These are phyloP conservation scores for Plutella xylostella DNA, from an alignment of 2,888 invertebrate species.

Conservation along the genomic window DNA sequence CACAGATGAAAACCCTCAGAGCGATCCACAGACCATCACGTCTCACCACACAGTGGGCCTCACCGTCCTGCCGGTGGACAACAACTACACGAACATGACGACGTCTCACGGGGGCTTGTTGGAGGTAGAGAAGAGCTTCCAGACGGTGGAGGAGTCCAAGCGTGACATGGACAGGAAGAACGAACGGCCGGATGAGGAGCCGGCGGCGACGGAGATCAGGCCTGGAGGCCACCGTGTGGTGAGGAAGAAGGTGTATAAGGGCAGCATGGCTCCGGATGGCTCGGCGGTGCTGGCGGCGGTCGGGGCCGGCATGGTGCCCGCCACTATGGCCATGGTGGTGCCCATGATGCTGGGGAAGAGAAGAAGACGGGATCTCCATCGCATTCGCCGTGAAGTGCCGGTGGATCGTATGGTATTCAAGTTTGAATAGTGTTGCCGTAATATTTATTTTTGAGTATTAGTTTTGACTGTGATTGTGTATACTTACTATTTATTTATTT, in stretches of 20 bases:
- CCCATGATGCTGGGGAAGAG: constrained; percentile 78
- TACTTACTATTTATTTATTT: constrained; percentile 16
- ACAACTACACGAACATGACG: constrained; percentile 72
- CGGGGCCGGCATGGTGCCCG: constrained; percentile 83
- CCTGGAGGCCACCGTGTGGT: constrained; percentile 41
- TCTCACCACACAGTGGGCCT: constrained; percentile 71
- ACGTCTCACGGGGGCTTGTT: constrained; percentile 79
- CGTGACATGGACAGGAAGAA: constrained; percentile 48
- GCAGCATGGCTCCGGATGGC: constrained; percentile 57
- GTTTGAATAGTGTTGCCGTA: neutral
- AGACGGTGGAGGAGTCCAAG: constrained; percentile 75
- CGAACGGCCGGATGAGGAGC: constrained; percentile 26
- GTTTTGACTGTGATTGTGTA: neutral
- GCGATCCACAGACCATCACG: constrained; percentile 39
- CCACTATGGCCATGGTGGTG: constrained; percentile 84
- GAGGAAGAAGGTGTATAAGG: constrained; percentile 40
- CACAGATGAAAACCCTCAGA: constrained; percentile 27
- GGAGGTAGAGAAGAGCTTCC: constrained; percentile 79
- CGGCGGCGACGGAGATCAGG: constrained; percentile 32
- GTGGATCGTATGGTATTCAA: neutral
- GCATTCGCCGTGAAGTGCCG: neutral
- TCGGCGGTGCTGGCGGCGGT: constrained; percentile 78
- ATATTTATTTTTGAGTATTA: neutral
- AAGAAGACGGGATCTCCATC: constrained; percentile 19
- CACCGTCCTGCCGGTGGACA: constrained; percentile 80